Evolutionary conservation across 2,113 vertebrate genomes (phyloP).

Genomic region (Tapirus terrestris): DNA sequence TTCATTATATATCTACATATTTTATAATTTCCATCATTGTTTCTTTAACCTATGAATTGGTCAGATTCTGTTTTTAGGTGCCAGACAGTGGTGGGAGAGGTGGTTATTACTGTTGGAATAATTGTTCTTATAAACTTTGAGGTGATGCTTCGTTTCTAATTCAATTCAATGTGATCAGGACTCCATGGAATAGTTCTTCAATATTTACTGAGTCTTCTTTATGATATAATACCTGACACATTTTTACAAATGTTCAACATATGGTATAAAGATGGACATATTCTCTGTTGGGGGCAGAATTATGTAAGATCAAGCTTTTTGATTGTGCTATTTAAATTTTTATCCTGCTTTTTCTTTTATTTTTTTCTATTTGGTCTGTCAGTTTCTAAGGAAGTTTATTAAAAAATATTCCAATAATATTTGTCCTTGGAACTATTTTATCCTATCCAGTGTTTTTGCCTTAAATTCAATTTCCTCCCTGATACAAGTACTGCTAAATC

Average conservation of each 20-base stretch:
- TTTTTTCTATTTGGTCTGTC: not conserved
- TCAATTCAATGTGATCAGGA: not conserved
- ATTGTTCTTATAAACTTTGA: not conserved
- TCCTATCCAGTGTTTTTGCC: not conserved
- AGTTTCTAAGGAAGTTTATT: not conserved
- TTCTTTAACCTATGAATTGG: not conserved
- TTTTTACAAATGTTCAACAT: not conserved
- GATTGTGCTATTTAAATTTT: not conserved
- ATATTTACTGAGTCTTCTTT: not conserved
- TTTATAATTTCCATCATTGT: not conserved
- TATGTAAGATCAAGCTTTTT: not conserved
- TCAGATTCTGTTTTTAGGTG: not conserved
- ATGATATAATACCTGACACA: not conserved
- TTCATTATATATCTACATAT: not conserved
- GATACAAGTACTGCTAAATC: not conserved
- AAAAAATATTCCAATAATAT: not conserved
- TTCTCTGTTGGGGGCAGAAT: not conserved
- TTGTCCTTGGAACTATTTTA: not conserved
- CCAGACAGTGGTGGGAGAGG: not conserved
- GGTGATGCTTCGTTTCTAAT: not conserved
- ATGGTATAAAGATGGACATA: not conserved
- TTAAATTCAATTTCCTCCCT: not conserved
- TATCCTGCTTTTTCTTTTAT: not conserved
- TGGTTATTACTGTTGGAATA: not conserved
- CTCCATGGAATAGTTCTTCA: not conserved